Conservation (phyloP, 2,113 vertebrate genomes). For the Erythrocercus mccallii region DNA sequence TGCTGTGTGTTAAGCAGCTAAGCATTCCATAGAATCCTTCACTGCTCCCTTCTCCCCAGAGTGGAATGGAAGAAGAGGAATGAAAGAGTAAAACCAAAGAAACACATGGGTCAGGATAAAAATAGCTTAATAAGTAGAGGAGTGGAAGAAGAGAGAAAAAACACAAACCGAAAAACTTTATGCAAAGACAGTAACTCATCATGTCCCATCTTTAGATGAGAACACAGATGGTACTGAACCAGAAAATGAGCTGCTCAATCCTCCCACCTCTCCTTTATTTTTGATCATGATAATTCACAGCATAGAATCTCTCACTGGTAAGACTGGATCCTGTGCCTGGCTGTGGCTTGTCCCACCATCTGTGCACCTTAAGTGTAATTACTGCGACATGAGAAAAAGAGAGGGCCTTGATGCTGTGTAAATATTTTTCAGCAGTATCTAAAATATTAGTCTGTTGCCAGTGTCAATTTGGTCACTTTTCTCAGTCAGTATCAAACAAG, state of each 20-base stretch:
- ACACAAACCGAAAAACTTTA: background rate
- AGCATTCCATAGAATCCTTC: background rate
- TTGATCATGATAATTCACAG: background rate
- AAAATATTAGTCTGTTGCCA: background rate
- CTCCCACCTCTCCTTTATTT: background rate
- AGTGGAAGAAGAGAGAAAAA: background rate
- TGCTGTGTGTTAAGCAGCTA: background rate
- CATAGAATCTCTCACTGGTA: background rate
- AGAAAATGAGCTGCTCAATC: background rate
- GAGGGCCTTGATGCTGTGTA: background rate
- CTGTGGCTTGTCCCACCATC: background rate
- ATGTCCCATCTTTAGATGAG: background rate
- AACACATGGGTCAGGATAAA: background rate
- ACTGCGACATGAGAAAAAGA: background rate
- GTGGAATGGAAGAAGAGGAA: background rate
- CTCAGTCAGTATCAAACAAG: background rate
- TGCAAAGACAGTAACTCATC: background rate
- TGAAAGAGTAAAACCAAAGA: background rate
- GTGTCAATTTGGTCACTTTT: background rate
- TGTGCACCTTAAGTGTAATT: background rate
- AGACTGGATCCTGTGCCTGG: rapidly evolving
- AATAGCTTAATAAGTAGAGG: background rate
- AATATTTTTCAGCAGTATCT: background rate
- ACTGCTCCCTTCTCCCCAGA: rapidly evolving
- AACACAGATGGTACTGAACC: background rate